These are phyloP conservation scores for Unio delphinus DNA, from an alignment of 2,888 invertebrate species.

Conservation along the genomic window DNA sequence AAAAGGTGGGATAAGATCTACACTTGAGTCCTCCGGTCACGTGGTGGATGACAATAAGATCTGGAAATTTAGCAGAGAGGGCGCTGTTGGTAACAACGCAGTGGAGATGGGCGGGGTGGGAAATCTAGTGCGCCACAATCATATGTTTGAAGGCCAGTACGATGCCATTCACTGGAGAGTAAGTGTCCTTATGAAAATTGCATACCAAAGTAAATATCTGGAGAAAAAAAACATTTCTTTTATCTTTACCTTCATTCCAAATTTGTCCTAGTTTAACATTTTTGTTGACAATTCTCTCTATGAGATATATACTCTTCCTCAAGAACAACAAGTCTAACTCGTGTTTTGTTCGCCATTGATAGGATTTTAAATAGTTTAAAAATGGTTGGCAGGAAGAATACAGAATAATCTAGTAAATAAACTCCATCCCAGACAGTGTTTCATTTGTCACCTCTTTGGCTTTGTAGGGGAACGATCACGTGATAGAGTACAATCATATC, in stretches of 20 bases:
- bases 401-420: too few relatives aligned
- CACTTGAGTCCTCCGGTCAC: constrained; percentile 28
- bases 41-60: constrained; percentile 34
- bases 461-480: constrained; percentile 48
- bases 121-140: constrained; percentile 28
- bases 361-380: too few relatives aligned
- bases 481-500: constrained; percentile 48
- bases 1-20: constrained; percentile 37
- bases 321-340: too few relatives aligned
- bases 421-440: neutral
- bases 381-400: too few relatives aligned
- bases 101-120: constrained; percentile 32
- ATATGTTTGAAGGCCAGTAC: constrained; percentile 38
- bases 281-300: neutral
- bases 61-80: constrained; percentile 28
- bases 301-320: too few relatives aligned
- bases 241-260: too few relatives aligned
- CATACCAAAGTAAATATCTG: too few relatives aligned
- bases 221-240: too few relatives aligned
- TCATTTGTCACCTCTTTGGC: neutral
- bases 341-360: too few relatives aligned
- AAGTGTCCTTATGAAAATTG: too few relatives aligned
- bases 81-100: constrained; percentile 27
- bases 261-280: too few relatives aligned
- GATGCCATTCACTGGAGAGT: constrained; percentile 36